These are phyloP conservation scores for Orius insidiosus DNA, from an alignment of 1,140 invertebrate genomes.

Conservation along the genomic window DNA sequence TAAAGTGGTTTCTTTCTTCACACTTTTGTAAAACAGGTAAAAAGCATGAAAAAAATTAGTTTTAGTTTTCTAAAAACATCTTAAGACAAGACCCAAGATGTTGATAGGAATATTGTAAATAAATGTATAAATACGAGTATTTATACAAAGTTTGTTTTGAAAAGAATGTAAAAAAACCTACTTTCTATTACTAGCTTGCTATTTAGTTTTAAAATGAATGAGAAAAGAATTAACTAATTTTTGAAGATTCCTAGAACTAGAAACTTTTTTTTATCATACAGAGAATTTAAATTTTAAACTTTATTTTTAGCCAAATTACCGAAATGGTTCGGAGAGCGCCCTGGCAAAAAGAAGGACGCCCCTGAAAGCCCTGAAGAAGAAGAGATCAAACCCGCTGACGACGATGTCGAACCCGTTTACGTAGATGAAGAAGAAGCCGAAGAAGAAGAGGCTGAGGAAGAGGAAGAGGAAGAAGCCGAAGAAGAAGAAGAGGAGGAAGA, in stretches of 20 bases:
- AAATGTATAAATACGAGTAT: no score
- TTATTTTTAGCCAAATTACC: slow-evolving; percentile 56
- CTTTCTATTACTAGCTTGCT: no score
- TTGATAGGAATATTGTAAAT: no score
- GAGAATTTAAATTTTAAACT: background rate
- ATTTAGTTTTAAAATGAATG: no score
- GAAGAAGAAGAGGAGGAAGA: slow-evolving; percentile 6
- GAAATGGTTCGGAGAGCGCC: slow-evolving; percentile 86
- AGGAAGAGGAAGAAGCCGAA: background rate
- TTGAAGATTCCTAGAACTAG: no score
- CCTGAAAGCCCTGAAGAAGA: slow-evolving; percentile 28
- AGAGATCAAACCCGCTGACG: slow-evolving; percentile 2
- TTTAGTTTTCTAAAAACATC: no score
- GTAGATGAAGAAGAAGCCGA: slow-evolving; percentile 6
- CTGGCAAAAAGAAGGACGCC: slow-evolving; percentile 75
- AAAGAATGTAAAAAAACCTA: no score
- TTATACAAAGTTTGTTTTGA: no score
- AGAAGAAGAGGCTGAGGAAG: slow-evolving; percentile 6
- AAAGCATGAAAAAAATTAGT: no score
- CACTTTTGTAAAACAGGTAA: no score
- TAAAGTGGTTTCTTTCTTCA: no score
- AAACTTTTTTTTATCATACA: slow-evolving; percentile 4
- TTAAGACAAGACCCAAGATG: no score
- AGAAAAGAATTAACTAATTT: background rate
- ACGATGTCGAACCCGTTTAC: background rate